A percentile compares a stretch with the other conserved stretches of the same genome.
Evolutionary conservation across 2,113 vertebrate species (phyloP).

Genomic region (Pseudorhombus dupliciocellatus): DNA sequence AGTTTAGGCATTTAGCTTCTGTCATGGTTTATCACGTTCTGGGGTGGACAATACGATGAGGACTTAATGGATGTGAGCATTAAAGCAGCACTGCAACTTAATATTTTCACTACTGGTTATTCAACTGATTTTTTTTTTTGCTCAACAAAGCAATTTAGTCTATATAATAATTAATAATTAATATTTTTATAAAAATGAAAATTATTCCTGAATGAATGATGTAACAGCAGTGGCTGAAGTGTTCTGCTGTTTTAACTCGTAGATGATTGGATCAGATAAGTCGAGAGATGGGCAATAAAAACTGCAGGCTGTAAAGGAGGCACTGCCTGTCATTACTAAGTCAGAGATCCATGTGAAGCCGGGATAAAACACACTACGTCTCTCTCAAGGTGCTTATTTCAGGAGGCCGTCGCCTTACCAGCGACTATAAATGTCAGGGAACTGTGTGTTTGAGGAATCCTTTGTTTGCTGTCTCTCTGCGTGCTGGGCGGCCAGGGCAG

Average conservation of each 20-base stretch:
- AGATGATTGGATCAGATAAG: neutral
- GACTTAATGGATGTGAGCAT: too few species aligned
- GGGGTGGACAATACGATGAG: neutral
- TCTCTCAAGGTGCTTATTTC: conserved; percentile 23
- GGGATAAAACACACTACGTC: conserved; percentile 18
- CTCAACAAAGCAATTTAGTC: neutral
- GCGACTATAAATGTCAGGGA: neutral
- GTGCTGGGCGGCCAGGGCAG: neutral
- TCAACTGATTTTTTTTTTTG: neutral
- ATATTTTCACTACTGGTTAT: neutral
- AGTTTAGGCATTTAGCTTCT: neutral
- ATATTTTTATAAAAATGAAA: too few species aligned
- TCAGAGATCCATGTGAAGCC: conserved; percentile 6
- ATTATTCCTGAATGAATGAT: neutral
- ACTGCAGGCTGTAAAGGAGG: conserved; percentile 11
- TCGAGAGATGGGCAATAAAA: neutral
- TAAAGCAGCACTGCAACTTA: neutral
- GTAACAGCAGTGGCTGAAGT: neutral
- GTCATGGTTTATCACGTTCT: conserved; percentile 7
- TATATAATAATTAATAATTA: too few species aligned
- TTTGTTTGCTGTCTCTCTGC: conserved; percentile 24
- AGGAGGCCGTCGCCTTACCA: conserved; percentile 4
- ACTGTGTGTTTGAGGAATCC: conserved; percentile 8
- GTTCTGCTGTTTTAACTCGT: too few species aligned
- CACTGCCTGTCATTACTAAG: neutral